These are phyloP conservation scores for Bos taurus DNA, from an alignment of 2,113 vertebrate genomes.

Conservation along the genomic window ARS-UCD2.0 NC_037345.1:38102501-38103000, in stretches of 20 bases:
- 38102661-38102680: neutral
- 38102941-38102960: conserved; percentile 28
- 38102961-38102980: conserved; percentile 45
- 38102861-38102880: conserved; percentile 54
- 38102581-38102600: neutral
- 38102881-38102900: conserved; percentile 56
- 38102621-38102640: neutral
- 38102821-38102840: conserved; percentile 65
- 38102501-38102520: neutral
- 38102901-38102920: conserved; percentile 30
- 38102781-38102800: conserved; percentile 68
- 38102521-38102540: neutral
- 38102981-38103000: conserved; percentile 40
- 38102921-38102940: conserved; percentile 45
- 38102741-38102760: neutral
- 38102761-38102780: conserved; percentile 39
- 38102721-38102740: neutral
- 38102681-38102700: neutral
- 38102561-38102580: neutral
- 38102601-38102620: neutral
- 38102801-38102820: conserved; percentile 50
- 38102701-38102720: neutral
- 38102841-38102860: conserved; percentile 63
- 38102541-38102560: neutral
- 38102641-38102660: neutral